phyloP scores from a whole-genome alignment of 2,797 vertebrate species.

The Helicolenus hilgendorfi region DNA sequence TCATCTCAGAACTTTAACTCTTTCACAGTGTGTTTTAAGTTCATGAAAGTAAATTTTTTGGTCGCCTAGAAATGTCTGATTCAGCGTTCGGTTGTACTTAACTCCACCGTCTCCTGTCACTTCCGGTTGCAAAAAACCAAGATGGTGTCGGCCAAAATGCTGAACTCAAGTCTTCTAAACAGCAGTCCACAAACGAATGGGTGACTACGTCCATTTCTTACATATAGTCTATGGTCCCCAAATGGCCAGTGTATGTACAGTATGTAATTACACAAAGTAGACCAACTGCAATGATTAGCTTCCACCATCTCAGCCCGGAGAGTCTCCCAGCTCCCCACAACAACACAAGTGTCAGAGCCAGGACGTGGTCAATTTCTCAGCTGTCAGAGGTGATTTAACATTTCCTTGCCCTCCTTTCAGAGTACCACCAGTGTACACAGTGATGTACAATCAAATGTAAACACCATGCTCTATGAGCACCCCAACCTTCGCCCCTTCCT shows the following conservation, averaged over 20 bases:
- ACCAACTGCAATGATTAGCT: constrained; percentile 47
- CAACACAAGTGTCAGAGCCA: constrained; percentile 15
- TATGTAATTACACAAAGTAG: constrained; percentile 37
- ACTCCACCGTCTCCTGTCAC: too few relatives aligned
- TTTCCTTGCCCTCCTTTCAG: constrained; percentile 55
- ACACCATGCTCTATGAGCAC: constrained; percentile 51
- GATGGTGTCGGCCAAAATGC: too few relatives aligned
- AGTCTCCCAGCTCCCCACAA: constrained; percentile 24
- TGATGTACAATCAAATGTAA: constrained; percentile 66
- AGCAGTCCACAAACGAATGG: too few relatives aligned
- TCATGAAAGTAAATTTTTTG: too few relatives aligned
- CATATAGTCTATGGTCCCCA: not conserved
- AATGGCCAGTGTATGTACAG: not conserved
- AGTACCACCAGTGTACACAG: constrained; percentile 45
- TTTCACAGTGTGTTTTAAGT: too few relatives aligned
- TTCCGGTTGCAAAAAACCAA: too few relatives aligned
- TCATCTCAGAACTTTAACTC: too few relatives aligned
- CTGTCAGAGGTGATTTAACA: constrained; percentile 77
- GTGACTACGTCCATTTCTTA: too few relatives aligned
- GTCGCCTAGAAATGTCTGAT: too few relatives aligned
- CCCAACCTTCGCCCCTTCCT: constrained; percentile 12
- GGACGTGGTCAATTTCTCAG: constrained; percentile 63
- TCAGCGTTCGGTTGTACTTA: too few relatives aligned
- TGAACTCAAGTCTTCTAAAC: too few relatives aligned
- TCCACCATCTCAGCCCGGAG: constrained; percentile 26